Conservation (phyloP, 2,113 vertebrate genomes). For the Periophthalmus modestus region DNA sequence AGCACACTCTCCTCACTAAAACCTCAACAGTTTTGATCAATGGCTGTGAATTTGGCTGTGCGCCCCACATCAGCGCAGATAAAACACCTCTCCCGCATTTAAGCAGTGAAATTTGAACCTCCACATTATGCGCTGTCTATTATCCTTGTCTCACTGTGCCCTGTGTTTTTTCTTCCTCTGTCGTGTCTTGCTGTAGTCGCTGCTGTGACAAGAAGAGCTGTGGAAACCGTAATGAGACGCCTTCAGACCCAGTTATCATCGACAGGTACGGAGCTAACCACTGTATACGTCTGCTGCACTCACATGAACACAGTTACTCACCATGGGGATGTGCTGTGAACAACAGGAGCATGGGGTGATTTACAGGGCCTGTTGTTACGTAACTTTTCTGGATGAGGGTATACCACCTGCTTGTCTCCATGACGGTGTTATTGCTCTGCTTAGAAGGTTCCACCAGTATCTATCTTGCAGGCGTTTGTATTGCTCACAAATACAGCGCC, state of each 20-base stretch:
- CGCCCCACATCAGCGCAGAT: conserved; percentile 14
- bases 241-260: conserved; percentile 96
- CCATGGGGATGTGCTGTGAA: conserved; percentile 27
- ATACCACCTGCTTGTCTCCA: too few relatives aligned
- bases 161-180: conserved; percentile 32
- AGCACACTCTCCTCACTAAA: conserved; percentile 21
- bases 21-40: conserved; percentile 31
- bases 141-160: conserved; percentile 22
- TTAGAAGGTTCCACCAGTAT: too few relatives aligned
- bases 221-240: conserved; percentile 96
- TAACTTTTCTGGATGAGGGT: too few relatives aligned
- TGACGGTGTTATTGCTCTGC: too few relatives aligned
- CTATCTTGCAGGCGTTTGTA: too few relatives aligned
- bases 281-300: conserved; percentile 18
- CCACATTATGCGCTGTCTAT: conserved; percentile 24
- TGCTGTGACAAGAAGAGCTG: conserved; percentile 99
- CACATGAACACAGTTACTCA: conserved; percentile 16
- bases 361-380: conserved; percentile 37
- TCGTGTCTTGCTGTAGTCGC: conserved; percentile 76
- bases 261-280: conserved; percentile 84
- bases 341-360: conserved; percentile 26
- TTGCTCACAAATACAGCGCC: too few relatives aligned
- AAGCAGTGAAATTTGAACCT: conserved; percentile 21
- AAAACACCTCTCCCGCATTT: conserved; percentile 26
- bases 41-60: conserved; percentile 29